Base-by-base conservation (phyloP, 2,113 vertebrate genomes). In the Aythya baeri region DNA sequence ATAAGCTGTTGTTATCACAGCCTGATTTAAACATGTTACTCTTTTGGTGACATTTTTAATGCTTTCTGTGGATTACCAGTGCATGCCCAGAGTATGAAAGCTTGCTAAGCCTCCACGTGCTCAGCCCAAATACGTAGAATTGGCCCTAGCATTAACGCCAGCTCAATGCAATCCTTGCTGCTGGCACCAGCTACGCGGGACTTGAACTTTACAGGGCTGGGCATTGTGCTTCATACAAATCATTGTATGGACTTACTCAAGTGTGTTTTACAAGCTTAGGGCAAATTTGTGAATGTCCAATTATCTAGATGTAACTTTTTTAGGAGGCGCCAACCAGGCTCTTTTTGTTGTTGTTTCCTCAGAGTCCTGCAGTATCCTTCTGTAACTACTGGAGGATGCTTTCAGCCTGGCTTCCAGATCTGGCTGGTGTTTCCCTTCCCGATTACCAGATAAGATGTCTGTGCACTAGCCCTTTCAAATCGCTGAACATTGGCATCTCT, bases 31-130 rank as follows among this genome's bases (percentile, higher is more conserved):
- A 68, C 55, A 41, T 63, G 46, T 2, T 5, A 0, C 25, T 88
- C 67, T 50, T 80, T 77, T 93, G 89, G 82, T 94, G 93, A 86
- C 83, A 85, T 83, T 94, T 95, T 79, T 83, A 80, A 71, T 85
- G 78, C 91, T 84, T 81, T 89, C 79, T 87, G 55, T 85, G 89
- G 88, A 91, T 96, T 95, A 88, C 88, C 83, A 74, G 85, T 57
- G 59, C 78, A 61, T 14, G 52, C 26, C 36, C 86, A 50, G 87
- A 34, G 17, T 61, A 49, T 6, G 79, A 83, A 79, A 88, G 82
- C 93, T 91, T 54, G 67, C 90, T 92, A 89, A 94, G 91, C 75
- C 65, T 95, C 91, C 95, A 95, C 49, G 79, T 96, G 95, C 94
- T 95, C 87, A 83, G 55, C 78, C 59, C 11, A 26, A 38, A 41